phyloP scores from a whole-genome alignment of 1,140 invertebrate species.

The Temnothorax longispinosus region DNA sequence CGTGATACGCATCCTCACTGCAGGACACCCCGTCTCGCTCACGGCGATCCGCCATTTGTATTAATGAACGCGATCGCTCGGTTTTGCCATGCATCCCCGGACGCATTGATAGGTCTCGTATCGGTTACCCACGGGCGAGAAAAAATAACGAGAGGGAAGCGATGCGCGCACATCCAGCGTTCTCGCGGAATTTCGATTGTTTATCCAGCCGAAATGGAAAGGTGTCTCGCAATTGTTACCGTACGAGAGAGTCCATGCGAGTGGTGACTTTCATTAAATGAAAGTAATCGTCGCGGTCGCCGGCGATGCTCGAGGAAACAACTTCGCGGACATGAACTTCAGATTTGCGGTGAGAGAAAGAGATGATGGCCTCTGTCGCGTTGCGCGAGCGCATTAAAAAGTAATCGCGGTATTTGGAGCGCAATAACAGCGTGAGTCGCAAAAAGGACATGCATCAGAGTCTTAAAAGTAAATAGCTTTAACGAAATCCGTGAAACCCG shows the following conservation, averaged over 20 bases:
- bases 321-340: slow-evolving; percentile 5
- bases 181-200: slow-evolving; percentile 39
- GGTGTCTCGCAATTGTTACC: slow-evolving; percentile 14
- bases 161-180: neutral
- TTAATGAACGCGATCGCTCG: slow-evolving; percentile 78
- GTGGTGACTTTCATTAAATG: slow-evolving; percentile 38
- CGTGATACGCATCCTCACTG: neutral
- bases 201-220: slow-evolving; percentile 60
- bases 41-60: slow-evolving; percentile 74
- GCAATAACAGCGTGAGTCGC: neutral
- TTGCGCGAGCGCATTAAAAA: neutral
- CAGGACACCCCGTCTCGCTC: slow-evolving; percentile 49
- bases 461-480: neutral
- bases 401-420: slow-evolving; percentile 9
- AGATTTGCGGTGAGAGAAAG: neutral
- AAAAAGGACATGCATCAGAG: neutral
- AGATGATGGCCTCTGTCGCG: slow-evolving; percentile 16
- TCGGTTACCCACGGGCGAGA: slow-evolving; percentile 45
- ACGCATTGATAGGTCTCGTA: slow-evolving; percentile 45
- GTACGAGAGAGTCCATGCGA: neutral
- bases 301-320: neutral
- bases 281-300: slow-evolving; percentile 17
- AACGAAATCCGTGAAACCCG: neutral
- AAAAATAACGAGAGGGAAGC: slow-evolving; percentile 44
- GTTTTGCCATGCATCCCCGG: slow-evolving; percentile 60